Evolutionary conservation across 2,888 invertebrate genomes (phyloP), one percentile per base, ranked within the genome.

Genomic region (Habrosyne pyritoides): DNA sequence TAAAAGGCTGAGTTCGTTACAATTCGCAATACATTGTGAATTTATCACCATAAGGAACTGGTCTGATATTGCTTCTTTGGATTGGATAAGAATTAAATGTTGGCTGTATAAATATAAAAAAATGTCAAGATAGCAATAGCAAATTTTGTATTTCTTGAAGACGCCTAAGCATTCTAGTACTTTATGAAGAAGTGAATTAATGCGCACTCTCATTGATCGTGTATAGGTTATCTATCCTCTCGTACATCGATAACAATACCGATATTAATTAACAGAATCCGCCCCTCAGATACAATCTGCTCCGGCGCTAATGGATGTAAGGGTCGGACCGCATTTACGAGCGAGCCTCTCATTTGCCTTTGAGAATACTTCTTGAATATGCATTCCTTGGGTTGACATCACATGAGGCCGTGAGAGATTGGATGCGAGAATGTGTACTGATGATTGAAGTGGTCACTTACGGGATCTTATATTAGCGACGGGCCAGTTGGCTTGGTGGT

Each of bases 261-360:
- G 33, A 53, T 52, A 57, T 53, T 53, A 53, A 53, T 53, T 53
- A 56, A 33, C 21, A 33, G 33, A 48, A 36, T 42, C 48, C 46
- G 42, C 26, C 47, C n/a, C 52, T 52, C 42, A 28, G 52, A 55
- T 55, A 52, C 55, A 48, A 55, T 55, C 55, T 52, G 33, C 53
- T 24, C 33, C 36, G 18, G 14, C 21, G 22, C 52, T 55, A 55
- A 55, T 55, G 55, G 55, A 52, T 52, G 52, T 52, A 42, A 55
- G 28, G 48, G 52, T 12, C 14, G 24, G 48, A 36, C 52, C 51
- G 52, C 55, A 55, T 33, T 33, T 33, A 33, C 33, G n/a, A 33
- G 33, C 42, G n/a, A 42, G 42, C 42, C 42, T 28, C 46, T 28
- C 46, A 47, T 52, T 18, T 33, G 55, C 22, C 50, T 50, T 50